Base-by-base conservation (phyloP, 1,140 invertebrate species). In the Heliconius himera region DNA sequence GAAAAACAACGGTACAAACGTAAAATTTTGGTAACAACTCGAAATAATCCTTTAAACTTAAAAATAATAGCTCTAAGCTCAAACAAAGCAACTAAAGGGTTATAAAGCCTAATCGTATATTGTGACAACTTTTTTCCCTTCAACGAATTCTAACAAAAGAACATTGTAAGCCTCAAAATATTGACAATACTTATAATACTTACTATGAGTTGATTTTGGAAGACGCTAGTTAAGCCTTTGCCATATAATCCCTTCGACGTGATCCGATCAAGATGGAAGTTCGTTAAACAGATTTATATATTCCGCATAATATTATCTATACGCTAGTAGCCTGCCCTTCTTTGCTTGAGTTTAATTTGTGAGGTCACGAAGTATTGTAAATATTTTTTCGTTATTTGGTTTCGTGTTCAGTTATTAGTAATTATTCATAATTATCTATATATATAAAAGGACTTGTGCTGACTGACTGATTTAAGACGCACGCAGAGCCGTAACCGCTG, bases 251-350 rank as follows among this genome's bases (percentile, higher is more conserved):
- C 26, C 60, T 66, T 66, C 9, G 60, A 29, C 60, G 60, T 66
- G 60, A 66, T 66, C 60, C 60, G 22, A 66, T 66, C 60, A 66
- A 66, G 60, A 66, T 66, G 60, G 60, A 66, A 66, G 60, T 66
- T 66, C 60, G 60, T 16, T 66, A 66, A 26, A 29, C 22, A 29
- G 26, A 66, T 66, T 66, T 66, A 66, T 4, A 56, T 56, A 66
- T 66, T 66, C 26, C 3, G 60, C 60, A 66, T 66, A 66, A 66
- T 66, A 26, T 66, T 22, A 26, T 66, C 3, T 1, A 66, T 11
- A 22, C 5, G n/a, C 56, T 26, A 16, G 13, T 16, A 46, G 13
- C n/a, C n/a, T 29, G 11, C 22, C 26, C 13, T 66, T 3, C 6
- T 20, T 51, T 8, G 49, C 49, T 6, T 51, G 49, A 2, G 49